Base-by-base conservation (phyloP, 2,888 invertebrate species). In the Lithosia quadra region DNA sequence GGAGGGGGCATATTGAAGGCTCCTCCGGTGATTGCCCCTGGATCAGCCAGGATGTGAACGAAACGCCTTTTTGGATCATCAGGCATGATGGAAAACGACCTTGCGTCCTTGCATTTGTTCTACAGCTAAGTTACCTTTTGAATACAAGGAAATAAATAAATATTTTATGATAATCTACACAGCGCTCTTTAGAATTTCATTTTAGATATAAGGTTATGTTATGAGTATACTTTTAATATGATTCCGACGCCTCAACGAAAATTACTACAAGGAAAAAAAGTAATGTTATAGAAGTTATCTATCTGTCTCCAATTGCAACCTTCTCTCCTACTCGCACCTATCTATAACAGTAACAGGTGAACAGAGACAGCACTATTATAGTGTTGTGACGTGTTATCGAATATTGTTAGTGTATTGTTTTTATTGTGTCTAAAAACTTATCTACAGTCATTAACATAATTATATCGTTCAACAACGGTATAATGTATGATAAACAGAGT, bases 361-460 rank as follows among this genome's bases (percentile, higher is more conserved):
- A 39, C 22, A 2, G 15, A 8, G 60, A 60, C 22, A 60, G 39
- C 60, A 15, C 22, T 24, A 39, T 0, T 56, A 28, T 11, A 56
- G 10, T 24, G 21, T 36, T 24, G 15, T 60, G 24, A 39, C 24
- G 22, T 39, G 15, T 60, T 60, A 39, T 60, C 60, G 24, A 22
- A 60, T 22, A 24, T 56, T n/a, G 22, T 56, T 2, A 15, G 15
- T 43, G n/a, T 58, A 36, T 62, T 78, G 61, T 70, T 76, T 68
- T 71, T 72, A 59, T 61, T 68, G 36, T 55, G 57, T 21, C 22
- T 34, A 34, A 61, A 63, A 56, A 62, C 39, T 64, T 64, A 64
- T 64, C 63, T 64, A 15, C 33, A 53, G 22, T 24, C 15, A 56
- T 55, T 21, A 36, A n/a, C 39, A 39, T 18, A 24, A 57, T 58